phyloP scores from a whole-genome alignment of 2,113 vertebrate species.

The Cryptomyrus ogoouensis region DNA sequence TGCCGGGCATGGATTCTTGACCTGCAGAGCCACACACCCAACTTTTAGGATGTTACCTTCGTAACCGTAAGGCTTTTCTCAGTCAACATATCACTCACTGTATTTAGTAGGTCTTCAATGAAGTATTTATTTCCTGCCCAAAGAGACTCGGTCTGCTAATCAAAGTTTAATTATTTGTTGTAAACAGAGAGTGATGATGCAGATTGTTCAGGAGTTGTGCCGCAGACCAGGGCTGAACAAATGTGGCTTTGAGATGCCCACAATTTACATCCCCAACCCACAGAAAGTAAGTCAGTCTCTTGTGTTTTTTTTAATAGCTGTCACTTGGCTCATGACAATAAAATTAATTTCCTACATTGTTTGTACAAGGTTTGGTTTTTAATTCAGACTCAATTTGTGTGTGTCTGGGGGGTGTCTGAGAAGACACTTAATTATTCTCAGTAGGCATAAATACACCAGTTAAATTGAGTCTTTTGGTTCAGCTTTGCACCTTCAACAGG shows the following conservation, averaged over 20 bases:
- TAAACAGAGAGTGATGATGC: conserved; percentile 71
- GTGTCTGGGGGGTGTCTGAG: not conserved
- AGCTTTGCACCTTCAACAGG: not conserved
- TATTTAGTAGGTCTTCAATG: not conserved
- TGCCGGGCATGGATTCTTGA: not conserved
- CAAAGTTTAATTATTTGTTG: not conserved
- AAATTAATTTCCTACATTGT: not conserved
- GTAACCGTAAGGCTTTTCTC: not conserved
- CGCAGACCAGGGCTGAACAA: conserved; percentile 70
- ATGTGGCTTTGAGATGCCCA: conserved; percentile 74
- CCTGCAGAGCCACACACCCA: not conserved
- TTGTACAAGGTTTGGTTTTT: not conserved
- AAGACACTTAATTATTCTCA: not conserved
- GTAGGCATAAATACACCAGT: not conserved
- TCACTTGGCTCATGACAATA: not conserved
- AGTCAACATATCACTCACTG: not conserved
- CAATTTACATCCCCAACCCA: conserved; percentile 70
- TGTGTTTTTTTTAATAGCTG: not conserved
- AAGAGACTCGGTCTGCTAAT: not conserved
- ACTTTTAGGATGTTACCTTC: not conserved
- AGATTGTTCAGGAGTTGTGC: conserved; percentile 73
- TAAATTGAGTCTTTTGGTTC: not conserved
- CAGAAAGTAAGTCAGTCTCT: conserved; percentile 53
- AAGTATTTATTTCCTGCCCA: not conserved
- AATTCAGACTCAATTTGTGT: not conserved